These are phyloP conservation scores for Crocidura indochinensis DNA, from an alignment of 2,797 vertebrate genomes.

Conservation along the genomic window DNA sequence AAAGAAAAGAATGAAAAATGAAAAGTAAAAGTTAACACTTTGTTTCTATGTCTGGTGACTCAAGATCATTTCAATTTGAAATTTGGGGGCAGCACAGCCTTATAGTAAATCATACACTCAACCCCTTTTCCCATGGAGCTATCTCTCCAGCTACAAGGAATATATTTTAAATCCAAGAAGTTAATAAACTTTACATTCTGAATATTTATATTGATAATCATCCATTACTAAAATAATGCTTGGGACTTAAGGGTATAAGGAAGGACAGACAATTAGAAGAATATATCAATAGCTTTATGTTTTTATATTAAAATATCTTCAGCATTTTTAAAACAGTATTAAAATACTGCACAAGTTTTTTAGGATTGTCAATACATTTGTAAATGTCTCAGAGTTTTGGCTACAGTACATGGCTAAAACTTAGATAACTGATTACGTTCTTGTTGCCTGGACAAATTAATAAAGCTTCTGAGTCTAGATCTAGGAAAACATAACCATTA, in stretches of 20 bases:
- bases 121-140: too few species aligned
- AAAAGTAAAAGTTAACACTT: slow-evolving; percentile 11
- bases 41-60: not conserved
- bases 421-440: not conserved
- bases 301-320: slow-evolving; percentile 44
- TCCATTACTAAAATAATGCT: slow-evolving; percentile 2
- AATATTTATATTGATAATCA: slow-evolving; percentile 29
- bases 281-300: not conserved
- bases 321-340: slow-evolving; percentile 14
- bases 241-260: not conserved
- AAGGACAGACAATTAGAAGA: not conserved
- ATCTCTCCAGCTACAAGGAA: too few species aligned
- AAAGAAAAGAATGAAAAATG: not conserved
- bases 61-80: not conserved
- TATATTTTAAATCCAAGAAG: slow-evolving; percentile 37
- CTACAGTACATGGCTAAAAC: slow-evolving; percentile 25
- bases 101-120: too few species aligned
- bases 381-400: not conserved
- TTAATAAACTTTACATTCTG: slow-evolving; percentile 14
- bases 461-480: slow-evolving; percentile 44
- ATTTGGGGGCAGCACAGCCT: too few species aligned
- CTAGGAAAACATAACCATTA: slow-evolving; percentile 3
- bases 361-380: not conserved
- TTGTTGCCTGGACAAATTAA: slow-evolving; percentile 21
- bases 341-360: not conserved